Evolutionary conservation across 2,113 vertebrate species (phyloP).

Genomic region (Nibea albiflora): DNA sequence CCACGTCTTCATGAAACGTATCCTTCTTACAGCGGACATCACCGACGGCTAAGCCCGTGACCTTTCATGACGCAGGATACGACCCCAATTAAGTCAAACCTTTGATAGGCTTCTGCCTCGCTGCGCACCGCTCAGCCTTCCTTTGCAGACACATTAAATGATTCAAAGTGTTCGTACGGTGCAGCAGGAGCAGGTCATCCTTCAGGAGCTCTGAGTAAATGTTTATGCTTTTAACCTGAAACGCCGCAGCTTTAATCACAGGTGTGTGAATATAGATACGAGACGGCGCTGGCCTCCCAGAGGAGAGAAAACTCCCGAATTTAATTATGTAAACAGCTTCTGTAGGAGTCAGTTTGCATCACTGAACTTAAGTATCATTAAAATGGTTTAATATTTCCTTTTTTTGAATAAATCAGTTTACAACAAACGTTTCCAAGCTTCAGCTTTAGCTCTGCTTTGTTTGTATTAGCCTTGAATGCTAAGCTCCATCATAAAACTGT

Average conservation of each 20-base stretch:
- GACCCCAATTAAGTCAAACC: slow-evolving; percentile 59
- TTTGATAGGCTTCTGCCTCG: slow-evolving; percentile 35
- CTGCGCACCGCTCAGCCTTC: not conserved
- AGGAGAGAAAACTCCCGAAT: not conserved
- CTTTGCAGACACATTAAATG: not conserved
- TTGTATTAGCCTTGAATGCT: no score
- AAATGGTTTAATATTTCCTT: not conserved
- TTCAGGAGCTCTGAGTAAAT: not conserved
- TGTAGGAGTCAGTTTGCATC: not conserved
- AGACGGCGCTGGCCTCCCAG: not conserved
- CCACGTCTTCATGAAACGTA: not conserved
- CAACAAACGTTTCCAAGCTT: not conserved
- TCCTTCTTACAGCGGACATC: not conserved
- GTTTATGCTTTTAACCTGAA: slow-evolving; percentile 22
- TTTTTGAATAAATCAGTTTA: not conserved
- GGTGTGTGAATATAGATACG: not conserved
- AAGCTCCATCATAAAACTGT: no score
- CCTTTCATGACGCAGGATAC: slow-evolving; percentile 33
- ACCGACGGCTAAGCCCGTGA: slow-evolving; percentile 6
- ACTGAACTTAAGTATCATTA: not conserved
- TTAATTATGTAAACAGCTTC: not conserved
- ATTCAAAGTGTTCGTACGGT: not conserved
- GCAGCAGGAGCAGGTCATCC: not conserved
- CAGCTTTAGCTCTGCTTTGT: not conserved
- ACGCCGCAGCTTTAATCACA: not conserved